Evolutionary conservation across 2,113 vertebrate genomes (phyloP).

Genomic region (Vulpes vulpes): DNA sequence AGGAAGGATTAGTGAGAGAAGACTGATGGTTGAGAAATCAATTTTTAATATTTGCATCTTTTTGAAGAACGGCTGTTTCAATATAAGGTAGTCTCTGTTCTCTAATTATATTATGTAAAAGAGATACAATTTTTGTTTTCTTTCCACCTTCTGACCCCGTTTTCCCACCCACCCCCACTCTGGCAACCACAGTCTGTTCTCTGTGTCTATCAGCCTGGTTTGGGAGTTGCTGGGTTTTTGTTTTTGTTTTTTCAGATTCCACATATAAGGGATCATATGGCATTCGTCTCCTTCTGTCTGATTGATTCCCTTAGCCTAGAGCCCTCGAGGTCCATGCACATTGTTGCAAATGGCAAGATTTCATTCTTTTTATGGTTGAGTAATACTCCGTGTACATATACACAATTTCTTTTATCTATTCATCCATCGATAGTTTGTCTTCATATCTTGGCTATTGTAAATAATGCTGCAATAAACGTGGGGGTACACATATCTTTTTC

Average conservation of each 20-base stretch:
- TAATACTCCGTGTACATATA: not conserved
- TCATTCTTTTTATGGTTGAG: not conserved
- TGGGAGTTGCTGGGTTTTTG: not conserved
- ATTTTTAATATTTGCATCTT: not conserved
- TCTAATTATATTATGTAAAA: not conserved
- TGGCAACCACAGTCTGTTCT: not conserved
- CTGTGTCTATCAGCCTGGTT: not conserved
- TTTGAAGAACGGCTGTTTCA: constrained; percentile 3
- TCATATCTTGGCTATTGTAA: not conserved
- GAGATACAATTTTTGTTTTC: not conserved
- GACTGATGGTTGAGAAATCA: not conserved
- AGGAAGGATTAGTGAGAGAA: not conserved
- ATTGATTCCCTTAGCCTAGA: not conserved
- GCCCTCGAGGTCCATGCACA: not conserved
- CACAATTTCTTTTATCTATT: not conserved
- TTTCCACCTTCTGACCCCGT: not conserved
- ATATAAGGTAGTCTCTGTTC: not conserved
- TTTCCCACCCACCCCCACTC: not conserved
- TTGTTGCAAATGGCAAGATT: not conserved
- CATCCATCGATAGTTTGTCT: not conserved
- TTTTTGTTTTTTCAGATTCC: not conserved
- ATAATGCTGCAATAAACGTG: not conserved
- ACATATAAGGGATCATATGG: not conserved
- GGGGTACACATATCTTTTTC: not conserved
- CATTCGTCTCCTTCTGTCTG: not conserved